A percentile compares a stretch with the other conserved stretches of the same genome.
phyloP scores from a whole-genome alignment of 2,113 vertebrate species.

The Cinclus mexicanus region DNA sequence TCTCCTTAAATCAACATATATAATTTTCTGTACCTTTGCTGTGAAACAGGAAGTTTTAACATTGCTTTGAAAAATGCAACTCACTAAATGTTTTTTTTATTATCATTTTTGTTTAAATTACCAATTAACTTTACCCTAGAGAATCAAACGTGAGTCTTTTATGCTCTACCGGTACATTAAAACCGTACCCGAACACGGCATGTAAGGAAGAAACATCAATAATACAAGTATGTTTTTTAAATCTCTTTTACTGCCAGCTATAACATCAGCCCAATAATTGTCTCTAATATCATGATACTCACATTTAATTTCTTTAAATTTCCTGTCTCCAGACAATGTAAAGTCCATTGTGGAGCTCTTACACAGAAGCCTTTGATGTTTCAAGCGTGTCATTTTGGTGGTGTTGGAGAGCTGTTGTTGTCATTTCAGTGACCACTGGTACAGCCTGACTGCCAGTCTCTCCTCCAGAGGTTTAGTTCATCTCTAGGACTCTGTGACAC shows the following conservation, averaged over 20 bases:
- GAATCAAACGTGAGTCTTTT: conserved; percentile 3
- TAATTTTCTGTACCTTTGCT: background rate
- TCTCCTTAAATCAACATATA: conserved; percentile 52
- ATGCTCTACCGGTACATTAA: background rate
- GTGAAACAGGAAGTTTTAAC: conserved; percentile 17
- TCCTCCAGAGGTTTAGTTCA: background rate
- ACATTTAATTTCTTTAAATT: background rate
- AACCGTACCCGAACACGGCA: background rate
- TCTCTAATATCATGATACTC: background rate
- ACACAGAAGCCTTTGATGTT: background rate
- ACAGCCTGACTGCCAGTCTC: background rate
- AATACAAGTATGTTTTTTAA: background rate
- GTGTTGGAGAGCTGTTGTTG: background rate
- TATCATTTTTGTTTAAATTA: conserved; percentile 40
- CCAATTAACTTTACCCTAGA: conserved; percentile 27
- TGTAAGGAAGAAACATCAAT: background rate
- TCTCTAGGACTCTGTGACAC: background rate
- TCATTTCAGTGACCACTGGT: background rate
- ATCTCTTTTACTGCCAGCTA: conserved; percentile 17
- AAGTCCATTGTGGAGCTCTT: background rate
- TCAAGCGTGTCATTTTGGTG: background rate
- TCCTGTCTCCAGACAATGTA: background rate
- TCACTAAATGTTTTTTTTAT: background rate
- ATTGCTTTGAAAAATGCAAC: conserved; percentile 32
- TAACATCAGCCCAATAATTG: background rate